These are phyloP conservation scores for Watsonalla cultraria DNA, from an alignment of 2,888 invertebrate genomes.

Conservation along the genomic window DNA sequence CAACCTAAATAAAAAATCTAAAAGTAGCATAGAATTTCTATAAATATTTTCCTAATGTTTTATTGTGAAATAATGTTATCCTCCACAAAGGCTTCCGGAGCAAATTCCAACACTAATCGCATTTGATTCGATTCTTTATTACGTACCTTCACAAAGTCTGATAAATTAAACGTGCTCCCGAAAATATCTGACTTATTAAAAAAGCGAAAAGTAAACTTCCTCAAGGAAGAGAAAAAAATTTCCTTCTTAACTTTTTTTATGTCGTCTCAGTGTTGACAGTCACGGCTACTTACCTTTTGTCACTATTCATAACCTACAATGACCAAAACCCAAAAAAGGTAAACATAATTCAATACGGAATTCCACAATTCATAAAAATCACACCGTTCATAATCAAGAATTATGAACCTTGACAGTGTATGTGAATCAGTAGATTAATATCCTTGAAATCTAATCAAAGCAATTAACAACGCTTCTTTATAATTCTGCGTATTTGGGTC, in stretches of 20 bases:
- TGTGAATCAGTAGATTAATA: constrained; percentile 75
- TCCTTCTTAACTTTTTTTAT: constrained; percentile 67
- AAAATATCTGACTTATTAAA: constrained; percentile 20
- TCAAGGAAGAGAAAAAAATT: constrained; percentile 53
- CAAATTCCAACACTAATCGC: background rate
- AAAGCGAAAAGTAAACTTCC: constrained; percentile 57
- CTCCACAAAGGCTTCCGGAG: background rate
- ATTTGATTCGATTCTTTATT: background rate
- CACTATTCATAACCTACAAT: constrained; percentile 54
- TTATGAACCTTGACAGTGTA: constrained; percentile 69
- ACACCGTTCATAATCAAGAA: constrained; percentile 68
- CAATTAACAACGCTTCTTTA: constrained; percentile 69
- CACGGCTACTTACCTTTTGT: constrained; percentile 55
- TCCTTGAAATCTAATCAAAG: constrained; percentile 76
- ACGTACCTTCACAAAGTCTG: constrained; percentile 21
- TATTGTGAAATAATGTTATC: background rate
- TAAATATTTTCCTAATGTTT: background rate
- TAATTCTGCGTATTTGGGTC: constrained; percentile 29
- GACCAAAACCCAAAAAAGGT: constrained; percentile 60
- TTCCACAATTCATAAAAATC: constrained; percentile 47
- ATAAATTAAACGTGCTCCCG: constrained; percentile 16
- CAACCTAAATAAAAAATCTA: background rate
- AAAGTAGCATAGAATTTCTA: background rate
- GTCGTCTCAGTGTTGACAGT: constrained; percentile 59
- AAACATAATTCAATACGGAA: constrained; percentile 64